Evolutionary conservation across 1,140 invertebrate species (phyloP).

Genomic region (Globodera rostochiensis): DNA sequence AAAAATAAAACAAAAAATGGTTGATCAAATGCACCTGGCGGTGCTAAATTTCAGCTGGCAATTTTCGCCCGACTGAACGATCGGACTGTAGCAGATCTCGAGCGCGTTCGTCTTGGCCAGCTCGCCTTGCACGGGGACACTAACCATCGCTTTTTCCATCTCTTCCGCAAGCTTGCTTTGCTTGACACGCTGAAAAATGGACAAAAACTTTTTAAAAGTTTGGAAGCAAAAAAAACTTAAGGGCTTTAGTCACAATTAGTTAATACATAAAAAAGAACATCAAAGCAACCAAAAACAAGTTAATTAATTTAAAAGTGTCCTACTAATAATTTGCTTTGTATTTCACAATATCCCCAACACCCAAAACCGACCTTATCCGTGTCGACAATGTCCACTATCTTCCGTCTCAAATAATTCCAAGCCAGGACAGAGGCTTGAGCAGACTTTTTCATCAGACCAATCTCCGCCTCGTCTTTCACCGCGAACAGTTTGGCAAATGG

Average conservation of each 20-base stretch:
- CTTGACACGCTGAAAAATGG: constrained; percentile 76
- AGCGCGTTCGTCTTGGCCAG: constrained; percentile 82
- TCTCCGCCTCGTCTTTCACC: constrained; percentile 90
- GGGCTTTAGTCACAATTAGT: background rate
- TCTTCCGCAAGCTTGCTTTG: constrained; percentile 92
- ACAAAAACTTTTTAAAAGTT: background rate
- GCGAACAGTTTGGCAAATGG: constrained; percentile 84
- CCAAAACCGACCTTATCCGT: constrained; percentile 77
- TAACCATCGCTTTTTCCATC: constrained; percentile 83
- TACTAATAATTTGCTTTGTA: constrained; percentile 1
- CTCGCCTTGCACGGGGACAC: constrained; percentile 83
- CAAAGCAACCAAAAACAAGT: too few relatives aligned
- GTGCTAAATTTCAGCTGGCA: constrained; percentile 96
- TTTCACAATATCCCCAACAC: background rate
- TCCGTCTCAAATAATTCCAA: constrained; percentile 91
- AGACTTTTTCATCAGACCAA: constrained; percentile 90
- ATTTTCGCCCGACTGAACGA: constrained; percentile 95
- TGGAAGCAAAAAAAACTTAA: background rate
- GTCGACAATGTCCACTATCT: constrained; percentile 98
- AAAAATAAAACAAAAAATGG: constrained; percentile 41
- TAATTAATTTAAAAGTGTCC: too few relatives aligned
- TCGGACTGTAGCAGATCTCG: constrained; percentile 96
- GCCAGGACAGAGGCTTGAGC: constrained; percentile 88
- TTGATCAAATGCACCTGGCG: constrained; percentile 58
- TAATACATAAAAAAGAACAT: constrained; percentile 16